phyloP scores from a whole-genome alignment of 2,888 invertebrate species.

The Nudaria mundana region DNA sequence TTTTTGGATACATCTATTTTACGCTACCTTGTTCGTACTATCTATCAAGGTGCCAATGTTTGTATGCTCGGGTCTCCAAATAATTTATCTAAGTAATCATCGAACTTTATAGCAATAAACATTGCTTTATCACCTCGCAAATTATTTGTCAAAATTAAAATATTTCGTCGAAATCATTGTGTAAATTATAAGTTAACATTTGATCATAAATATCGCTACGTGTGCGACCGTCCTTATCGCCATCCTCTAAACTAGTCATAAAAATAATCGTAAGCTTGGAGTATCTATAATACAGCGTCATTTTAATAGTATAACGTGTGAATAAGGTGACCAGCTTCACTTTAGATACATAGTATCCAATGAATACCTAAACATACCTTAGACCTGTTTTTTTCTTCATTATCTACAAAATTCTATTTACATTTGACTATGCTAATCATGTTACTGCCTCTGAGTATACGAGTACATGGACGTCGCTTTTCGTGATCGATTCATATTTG shows the following conservation, averaged over 20 bases:
- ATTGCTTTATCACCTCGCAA: slow-evolving; percentile 70
- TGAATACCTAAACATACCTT: slow-evolving; percentile 25
- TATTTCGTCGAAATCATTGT: slow-evolving; percentile 64
- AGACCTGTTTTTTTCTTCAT: slow-evolving; percentile 39
- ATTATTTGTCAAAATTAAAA: slow-evolving; percentile 69
- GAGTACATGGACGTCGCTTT: no score
- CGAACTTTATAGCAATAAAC: slow-evolving; percentile 34
- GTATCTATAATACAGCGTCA: slow-evolving; percentile 46
- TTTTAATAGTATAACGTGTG: slow-evolving; percentile 53
- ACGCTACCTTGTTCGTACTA: slow-evolving; percentile 65
- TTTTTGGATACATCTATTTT: slow-evolving; percentile 77
- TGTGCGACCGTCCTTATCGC: slow-evolving; percentile 79
- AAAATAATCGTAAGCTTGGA: slow-evolving; percentile 63
- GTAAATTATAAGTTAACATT: slow-evolving; percentile 62
- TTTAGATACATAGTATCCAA: slow-evolving; percentile 35
- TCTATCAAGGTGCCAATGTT: slow-evolving; percentile 34
- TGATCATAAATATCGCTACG: slow-evolving; percentile 69
- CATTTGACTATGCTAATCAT: slow-evolving; percentile 38
- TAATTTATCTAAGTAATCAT: slow-evolving; percentile 37
- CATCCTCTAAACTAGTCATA: slow-evolving; percentile 80
- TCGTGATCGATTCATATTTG: slow-evolving; percentile 63
- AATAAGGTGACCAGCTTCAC: slow-evolving; percentile 42
- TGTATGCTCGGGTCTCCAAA: slow-evolving; percentile 20
- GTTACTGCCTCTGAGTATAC: no score
- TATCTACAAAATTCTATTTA: slow-evolving; percentile 40